Conservation (phyloP, 2,888 invertebrate genomes). For the Globia sparganii region DNA sequence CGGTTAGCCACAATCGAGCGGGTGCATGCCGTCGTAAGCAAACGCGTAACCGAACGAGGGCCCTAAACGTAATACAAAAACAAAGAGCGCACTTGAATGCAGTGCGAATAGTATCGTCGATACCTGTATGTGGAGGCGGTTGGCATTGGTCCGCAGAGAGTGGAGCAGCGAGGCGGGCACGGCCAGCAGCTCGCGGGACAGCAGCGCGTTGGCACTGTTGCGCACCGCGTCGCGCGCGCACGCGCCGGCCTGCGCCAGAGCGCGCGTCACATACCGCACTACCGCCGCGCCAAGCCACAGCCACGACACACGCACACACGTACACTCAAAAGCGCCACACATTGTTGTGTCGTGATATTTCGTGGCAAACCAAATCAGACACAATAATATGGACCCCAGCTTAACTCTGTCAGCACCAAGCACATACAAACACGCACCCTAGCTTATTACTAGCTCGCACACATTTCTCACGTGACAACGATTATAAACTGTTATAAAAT, state of each 20-base stretch:
- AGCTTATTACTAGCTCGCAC: neutral
- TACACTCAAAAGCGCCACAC: neutral
- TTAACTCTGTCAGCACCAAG: neutral
- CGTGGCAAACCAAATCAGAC: neutral
- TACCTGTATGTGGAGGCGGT: conserved; percentile 84
- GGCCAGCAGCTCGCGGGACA: conserved; percentile 92
- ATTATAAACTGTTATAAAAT: neutral
- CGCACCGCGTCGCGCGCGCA: conserved; percentile 91
- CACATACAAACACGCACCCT: neutral
- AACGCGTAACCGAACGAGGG: conserved; percentile 19
- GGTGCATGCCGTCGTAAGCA: neutral
- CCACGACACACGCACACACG: conserved; percentile 5
- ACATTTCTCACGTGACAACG: neutral
- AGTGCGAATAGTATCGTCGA: conserved; percentile 28
- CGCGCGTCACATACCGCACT: conserved; percentile 50
- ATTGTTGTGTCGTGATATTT: conserved; percentile 5
- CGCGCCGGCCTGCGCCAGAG: conserved; percentile 69
- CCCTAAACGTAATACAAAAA: conserved; percentile 13
- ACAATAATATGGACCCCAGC: conserved; percentile 6
- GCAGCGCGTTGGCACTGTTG: conserved; percentile 94
- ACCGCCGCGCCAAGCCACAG: neutral
- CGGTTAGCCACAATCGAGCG: neutral
- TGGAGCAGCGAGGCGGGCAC: conserved; percentile 88
- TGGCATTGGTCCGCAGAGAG: conserved; percentile 79
- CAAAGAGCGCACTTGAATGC: conserved; percentile 10